These are phyloP conservation scores for Vanacampus margaritifer DNA, from an alignment of 2,113 vertebrate genomes.

Conservation along the genomic window DNA sequence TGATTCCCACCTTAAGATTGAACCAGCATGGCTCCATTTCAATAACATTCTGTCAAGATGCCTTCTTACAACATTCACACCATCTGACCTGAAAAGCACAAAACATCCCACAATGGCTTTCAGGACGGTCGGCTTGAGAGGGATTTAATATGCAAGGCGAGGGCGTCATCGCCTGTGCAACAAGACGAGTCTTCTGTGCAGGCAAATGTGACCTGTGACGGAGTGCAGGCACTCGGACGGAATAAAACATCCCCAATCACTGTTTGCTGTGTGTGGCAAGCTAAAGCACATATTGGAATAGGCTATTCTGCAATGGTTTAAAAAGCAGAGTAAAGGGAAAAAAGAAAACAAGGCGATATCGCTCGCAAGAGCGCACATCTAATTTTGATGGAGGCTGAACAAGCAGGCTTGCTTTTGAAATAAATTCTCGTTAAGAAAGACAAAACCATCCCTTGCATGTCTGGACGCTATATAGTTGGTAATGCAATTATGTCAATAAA, in stretches of 20 bases:
- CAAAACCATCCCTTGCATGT: no score
- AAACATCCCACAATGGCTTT: conserved; percentile 24
- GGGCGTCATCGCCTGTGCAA: background rate
- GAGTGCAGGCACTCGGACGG: background rate
- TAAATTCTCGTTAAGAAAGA: no score
- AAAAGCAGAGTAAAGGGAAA: background rate
- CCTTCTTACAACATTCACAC: conserved; percentile 21
- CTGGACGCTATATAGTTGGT: no score
- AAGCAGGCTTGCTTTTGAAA: no score
- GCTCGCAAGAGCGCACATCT: background rate
- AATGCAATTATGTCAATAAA: no score
- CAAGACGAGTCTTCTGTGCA: background rate
- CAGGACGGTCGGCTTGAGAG: conserved; percentile 8
- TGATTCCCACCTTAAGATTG: background rate
- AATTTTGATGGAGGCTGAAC: no score
- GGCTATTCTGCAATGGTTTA: background rate
- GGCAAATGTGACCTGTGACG: background rate
- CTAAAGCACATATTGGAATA: conserved; percentile 15
- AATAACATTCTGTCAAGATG: conserved; percentile 1
- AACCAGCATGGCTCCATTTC: background rate
- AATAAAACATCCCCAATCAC: conserved; percentile 4
- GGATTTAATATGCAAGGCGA: conserved; percentile 12
- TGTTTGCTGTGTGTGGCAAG: background rate
- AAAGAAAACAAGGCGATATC: background rate
- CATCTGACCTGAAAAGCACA: conserved; percentile 26